phyloP scores from a whole-genome alignment of 2,797 vertebrate species.

The Labeo calbasu region DNA sequence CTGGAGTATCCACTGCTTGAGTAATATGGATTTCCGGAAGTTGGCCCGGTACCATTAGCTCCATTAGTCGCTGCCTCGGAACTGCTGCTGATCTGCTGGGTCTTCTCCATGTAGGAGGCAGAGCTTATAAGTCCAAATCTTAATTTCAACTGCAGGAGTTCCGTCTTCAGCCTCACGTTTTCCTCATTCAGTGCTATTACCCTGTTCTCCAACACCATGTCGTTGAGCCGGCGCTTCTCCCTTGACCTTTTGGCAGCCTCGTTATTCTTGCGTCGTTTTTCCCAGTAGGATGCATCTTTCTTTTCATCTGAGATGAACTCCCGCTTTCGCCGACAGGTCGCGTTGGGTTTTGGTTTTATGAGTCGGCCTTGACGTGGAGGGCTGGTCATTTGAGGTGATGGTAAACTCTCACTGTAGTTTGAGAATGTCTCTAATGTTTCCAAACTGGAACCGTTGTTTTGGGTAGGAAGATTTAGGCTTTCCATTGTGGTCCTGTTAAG shows the following conservation, averaged over 20 bases:
- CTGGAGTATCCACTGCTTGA: slow-evolving; percentile 80
- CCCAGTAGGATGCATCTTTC: slow-evolving; percentile 87
- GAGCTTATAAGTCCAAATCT: slow-evolving; percentile 85
- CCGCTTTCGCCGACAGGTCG: slow-evolving; percentile 79
- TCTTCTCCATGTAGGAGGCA: slow-evolving; percentile 82
- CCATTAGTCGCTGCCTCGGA: slow-evolving; percentile 51
- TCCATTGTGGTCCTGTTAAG: slow-evolving; percentile 73
- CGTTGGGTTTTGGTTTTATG: slow-evolving; percentile 73
- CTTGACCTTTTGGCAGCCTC: slow-evolving; percentile 86
- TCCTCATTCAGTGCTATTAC: slow-evolving; percentile 85
- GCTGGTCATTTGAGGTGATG: slow-evolving; percentile 66
- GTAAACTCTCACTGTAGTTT: slow-evolving; percentile 66
- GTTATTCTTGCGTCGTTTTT: slow-evolving; percentile 87
- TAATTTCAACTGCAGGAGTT: slow-evolving; percentile 84
- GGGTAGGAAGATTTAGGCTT: slow-evolving; percentile 73
- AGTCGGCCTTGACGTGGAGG: slow-evolving; percentile 62
- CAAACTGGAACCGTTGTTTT: slow-evolving; percentile 68
- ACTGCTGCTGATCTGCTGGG: slow-evolving; percentile 76
- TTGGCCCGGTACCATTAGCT: slow-evolving; percentile 65
- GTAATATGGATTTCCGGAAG: slow-evolving; percentile 71
- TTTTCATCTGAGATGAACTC: slow-evolving; percentile 89
- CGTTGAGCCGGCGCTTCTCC: slow-evolving; percentile 84
- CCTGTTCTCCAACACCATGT: slow-evolving; percentile 85
- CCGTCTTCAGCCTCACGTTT: slow-evolving; percentile 82
- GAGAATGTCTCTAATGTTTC: slow-evolving; percentile 68